These are phyloP conservation scores for Zaprionus camerounensis DNA, from an alignment of 1,140 invertebrate genomes.

Conservation along the genomic window DNA sequence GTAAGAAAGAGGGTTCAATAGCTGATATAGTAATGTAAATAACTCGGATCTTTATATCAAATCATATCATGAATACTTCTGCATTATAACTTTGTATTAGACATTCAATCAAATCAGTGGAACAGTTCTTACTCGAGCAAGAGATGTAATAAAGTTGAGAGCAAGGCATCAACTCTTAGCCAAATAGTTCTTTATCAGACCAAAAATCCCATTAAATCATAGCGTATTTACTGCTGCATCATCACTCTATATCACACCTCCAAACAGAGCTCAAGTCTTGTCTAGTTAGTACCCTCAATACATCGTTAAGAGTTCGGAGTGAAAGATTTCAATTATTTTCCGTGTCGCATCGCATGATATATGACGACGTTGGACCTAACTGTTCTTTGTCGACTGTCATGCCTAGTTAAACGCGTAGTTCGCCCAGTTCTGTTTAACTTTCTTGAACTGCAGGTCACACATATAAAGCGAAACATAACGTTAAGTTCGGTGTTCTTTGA, in stretches of 20 bases:
- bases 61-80: not conserved
- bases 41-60: not conserved
- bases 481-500: constrained; percentile 5
- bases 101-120: too few species aligned
- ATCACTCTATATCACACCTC: too few species aligned
- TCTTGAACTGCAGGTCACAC: constrained; percentile 33
- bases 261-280: too few species aligned
- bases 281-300: not conserved
- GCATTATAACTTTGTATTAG: too few species aligned
- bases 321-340: not conserved
- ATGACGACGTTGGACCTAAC: constrained; percentile 18
- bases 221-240: too few species aligned
- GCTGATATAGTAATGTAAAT: not conserved
- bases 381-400: constrained; percentile 35
- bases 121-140: not conserved
- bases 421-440: constrained; percentile 40
- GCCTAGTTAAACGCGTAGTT: constrained; percentile 40
- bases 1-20: too few species aligned
- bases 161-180: not conserved
- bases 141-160: too few species aligned
- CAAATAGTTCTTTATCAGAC: not conserved
- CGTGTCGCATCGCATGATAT: constrained; percentile 7
- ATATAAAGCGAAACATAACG: not conserved
- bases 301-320: not conserved
- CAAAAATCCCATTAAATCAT: not conserved